Base-by-base conservation (phyloP, 2,113 vertebrate species). In the Pluvialis apricaria region DNA sequence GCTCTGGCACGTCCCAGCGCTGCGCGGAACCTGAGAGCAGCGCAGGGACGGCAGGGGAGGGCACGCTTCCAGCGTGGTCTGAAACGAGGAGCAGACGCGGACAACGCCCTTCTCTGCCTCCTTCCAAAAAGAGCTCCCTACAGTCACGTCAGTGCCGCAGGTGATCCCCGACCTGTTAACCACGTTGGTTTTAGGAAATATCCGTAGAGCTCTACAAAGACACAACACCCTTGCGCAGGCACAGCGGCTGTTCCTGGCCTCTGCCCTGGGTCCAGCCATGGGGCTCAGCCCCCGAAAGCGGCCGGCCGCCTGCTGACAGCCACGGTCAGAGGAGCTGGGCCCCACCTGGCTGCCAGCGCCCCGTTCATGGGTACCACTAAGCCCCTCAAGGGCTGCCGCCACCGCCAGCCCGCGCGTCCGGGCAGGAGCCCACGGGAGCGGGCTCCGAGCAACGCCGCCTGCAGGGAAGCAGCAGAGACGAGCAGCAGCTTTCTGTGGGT, bases 211-310 rank as follows among this genome's bases (percentile, higher is more conserved):
- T 42, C 11, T 36, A 26, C 25, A 38, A 6, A 44, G 70, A 25
- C 16, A 21, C 31, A 5, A 8, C 4, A 21, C 3, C 36, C 47
- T 21, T 78, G 5, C 32, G 21, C 44, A 14, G 36, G 26, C 19
- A 4, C 5, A 32, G 68, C 2, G 1, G 25, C 58, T 25, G 45
- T 11, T 85, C 40, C 34, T 21, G 4, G 22, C 2, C 0, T 10
- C 36, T 42, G 36, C 36, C 17, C 13, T 1, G 17, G 15, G 40
- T 32, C 42, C 32, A 21, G 1, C 20, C 13, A 20, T 18, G 52
- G 26, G n/a, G 13, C 36, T n/a, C 16, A 3, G 3, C 64, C 54
- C 38, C 47, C 20, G 9, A 47, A 47, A 47, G 10, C 5, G 47
- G 20, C 38, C 38, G 3, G 42, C 64, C 21, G 64, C 38, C 47